Base-by-base conservation (phyloP, 2,888 invertebrate genomes). In the Epistrophella euchroma region DNA sequence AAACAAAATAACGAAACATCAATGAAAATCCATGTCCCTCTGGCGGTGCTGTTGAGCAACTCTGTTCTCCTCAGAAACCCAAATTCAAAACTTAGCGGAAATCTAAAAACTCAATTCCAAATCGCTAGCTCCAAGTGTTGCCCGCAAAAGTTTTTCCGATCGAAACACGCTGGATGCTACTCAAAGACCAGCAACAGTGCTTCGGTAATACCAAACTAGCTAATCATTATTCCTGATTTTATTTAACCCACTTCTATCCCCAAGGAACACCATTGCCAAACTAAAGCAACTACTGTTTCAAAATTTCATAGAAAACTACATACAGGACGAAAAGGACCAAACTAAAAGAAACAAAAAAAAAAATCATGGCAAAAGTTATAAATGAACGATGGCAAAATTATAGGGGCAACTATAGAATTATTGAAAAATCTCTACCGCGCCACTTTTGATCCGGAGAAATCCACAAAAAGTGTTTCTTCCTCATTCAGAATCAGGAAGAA, bases 151-250 rank as follows among this genome's bases (percentile, higher is more conserved):
- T 82, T 86, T 78, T 17, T 50, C 32, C 13, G 10, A 22, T 25
- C 25, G n/a, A 25, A 66, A 32, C 81, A 58, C 45, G 37, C 40
- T 2, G 5, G 10, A 7, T 58, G 1, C 22, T 17, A 19, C 15
- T 58, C 52, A 68, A 72, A 66, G 71, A 68, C 43, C 73, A 75
- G 70, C 64, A 75, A 55, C 55, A 55, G 52, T 60, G 70, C 50
- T 40, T 32, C 25, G 71, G 66, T 62, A 85, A 80, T 72, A 58
- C 22, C 32, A 52, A 78, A 55, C 71, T 66, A 78, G 71, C 74
- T 86, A 82, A 86, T 86, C 77, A 86, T 82, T 82, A 86, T 86
- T 86, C 77, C 82, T 71, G 86, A 86, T 86, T 86, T 82, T 75
- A 82, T 82, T 82, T 78, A 78, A 71, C 82, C 77, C 82, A 58